Conservation (phyloP, 2,888 invertebrate genomes). For the Diaphora mendica region DNA sequence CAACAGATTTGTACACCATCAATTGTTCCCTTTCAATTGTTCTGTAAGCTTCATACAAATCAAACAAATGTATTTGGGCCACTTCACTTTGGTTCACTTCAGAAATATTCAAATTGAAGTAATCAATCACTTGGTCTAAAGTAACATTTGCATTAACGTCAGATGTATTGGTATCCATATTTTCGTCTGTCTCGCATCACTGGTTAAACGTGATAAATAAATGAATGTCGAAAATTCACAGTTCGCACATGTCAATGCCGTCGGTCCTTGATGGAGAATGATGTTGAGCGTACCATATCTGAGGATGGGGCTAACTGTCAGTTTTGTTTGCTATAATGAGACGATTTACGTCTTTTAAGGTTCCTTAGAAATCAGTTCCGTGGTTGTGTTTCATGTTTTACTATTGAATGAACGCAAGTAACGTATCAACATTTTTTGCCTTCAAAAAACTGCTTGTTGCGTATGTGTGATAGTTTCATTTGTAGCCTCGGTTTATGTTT, state of each 20-base stretch:
- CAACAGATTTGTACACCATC: slow-evolving; percentile 82
- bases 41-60: slow-evolving; percentile 72
- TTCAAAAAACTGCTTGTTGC: not conserved
- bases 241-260: slow-evolving; percentile 65
- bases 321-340: slow-evolving; percentile 63
- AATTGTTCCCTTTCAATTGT: slow-evolving; percentile 74
- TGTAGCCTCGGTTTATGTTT: not conserved
- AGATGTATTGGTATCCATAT: slow-evolving; percentile 48
- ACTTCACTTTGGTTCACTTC: slow-evolving; percentile 69
- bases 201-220: slow-evolving; percentile 26
- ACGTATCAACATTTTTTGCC: not conserved
- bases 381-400: slow-evolving; percentile 4
- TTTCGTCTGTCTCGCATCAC: slow-evolving; percentile 33
- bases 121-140: slow-evolving; percentile 60
- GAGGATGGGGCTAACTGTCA: slow-evolving; percentile 69
- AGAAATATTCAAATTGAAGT: slow-evolving; percentile 61
- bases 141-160: slow-evolving; percentile 55
- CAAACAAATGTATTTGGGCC: slow-evolving; percentile 58
- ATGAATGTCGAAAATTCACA: slow-evolving; percentile 21
- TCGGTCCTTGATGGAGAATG: slow-evolving; percentile 64
- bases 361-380: slow-evolving; percentile 51
- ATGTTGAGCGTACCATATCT: slow-evolving; percentile 64
- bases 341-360: slow-evolving; percentile 71
- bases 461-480: not conserved
- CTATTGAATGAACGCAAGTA: not conserved